phyloP scores from a whole-genome alignment of 2,113 vertebrate genomes.

The Phalacrocorax aristotelis region DNA sequence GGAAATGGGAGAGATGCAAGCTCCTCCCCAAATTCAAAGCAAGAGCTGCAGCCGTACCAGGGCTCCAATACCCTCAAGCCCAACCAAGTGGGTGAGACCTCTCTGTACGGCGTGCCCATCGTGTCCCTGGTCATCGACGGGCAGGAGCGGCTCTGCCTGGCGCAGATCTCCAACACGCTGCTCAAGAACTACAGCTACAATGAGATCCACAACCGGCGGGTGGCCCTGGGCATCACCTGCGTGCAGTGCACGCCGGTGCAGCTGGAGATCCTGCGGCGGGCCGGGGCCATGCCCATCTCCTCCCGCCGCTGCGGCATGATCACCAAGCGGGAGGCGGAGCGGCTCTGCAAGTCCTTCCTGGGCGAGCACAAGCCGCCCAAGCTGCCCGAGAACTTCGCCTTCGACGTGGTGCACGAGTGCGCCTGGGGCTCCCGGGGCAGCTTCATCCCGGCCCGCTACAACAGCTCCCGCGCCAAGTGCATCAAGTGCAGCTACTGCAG shows the following conservation, averaged over 20 bases:
- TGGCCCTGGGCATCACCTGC: conserved; percentile 93
- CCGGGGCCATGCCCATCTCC: conserved; percentile 94
- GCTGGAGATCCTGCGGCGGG: conserved; percentile 91
- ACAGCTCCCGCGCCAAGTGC: conserved; percentile 95
- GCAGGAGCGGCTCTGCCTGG: conserved; percentile 90
- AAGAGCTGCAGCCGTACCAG: conserved; percentile 85
- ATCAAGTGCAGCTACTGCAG: conserved; percentile 96
- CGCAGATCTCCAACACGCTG: conserved; percentile 95
- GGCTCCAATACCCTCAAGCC: conserved; percentile 86
- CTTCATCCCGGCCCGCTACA: conserved; percentile 94
- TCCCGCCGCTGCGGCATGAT: conserved; percentile 97
- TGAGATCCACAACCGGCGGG: conserved; percentile 94
- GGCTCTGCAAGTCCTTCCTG: conserved; percentile 95
- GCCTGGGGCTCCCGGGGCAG: conserved; percentile 93
- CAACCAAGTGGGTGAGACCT: conserved; percentile 94
- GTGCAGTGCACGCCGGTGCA: conserved; percentile 97
- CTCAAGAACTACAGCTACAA: conserved; percentile 98
- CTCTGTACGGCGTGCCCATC: conserved; percentile 92
- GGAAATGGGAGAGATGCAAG: conserved; percentile 85
- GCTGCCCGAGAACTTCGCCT: conserved; percentile 93
- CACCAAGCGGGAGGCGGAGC: conserved; percentile 92
- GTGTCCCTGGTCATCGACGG: conserved; percentile 93
- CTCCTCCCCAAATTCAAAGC: conserved; percentile 88
- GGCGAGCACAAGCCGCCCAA: conserved; percentile 91
- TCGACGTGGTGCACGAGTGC: conserved; percentile 90